Evolutionary conservation across 2,888 invertebrate genomes (phyloP).

Genomic region (Drosophila tripunctata): DNA sequence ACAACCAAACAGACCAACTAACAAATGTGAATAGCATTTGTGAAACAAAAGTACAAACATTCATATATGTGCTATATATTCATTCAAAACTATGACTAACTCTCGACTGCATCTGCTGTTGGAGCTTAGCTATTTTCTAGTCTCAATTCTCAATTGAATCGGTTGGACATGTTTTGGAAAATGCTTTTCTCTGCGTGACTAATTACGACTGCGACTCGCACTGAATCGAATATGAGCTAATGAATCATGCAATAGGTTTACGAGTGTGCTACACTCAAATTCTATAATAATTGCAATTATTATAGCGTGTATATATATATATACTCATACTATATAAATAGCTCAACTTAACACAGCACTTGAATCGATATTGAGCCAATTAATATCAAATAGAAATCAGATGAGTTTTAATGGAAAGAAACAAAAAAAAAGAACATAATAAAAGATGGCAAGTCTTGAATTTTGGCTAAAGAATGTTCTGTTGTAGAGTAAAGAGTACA

Average conservation of each 20-base stretch:
- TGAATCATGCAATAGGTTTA: slow-evolving; percentile 33
- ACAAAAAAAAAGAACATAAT: background rate
- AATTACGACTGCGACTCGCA: slow-evolving; percentile 27
- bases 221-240: slow-evolving; percentile 21
- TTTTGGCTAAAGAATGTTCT: background rate
- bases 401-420: slow-evolving; percentile 10
- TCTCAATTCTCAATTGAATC: background rate
- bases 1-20: slow-evolving; percentile 38
- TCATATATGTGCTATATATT: background rate
- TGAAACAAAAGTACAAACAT: slow-evolving; percentile 28
- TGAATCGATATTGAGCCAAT: slow-evolving; percentile 17
- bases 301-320: background rate
- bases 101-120: background rate
- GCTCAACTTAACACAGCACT: background rate
- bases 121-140: background rate
- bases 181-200: slow-evolving; percentile 39
- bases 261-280: background rate
- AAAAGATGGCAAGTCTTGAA: background rate
- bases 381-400: slow-evolving; percentile 1
- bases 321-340: background rate
- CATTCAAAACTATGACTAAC: slow-evolving; percentile 13
- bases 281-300: slow-evolving; percentile 22
- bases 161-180: slow-evolving; percentile 1
- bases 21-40: slow-evolving; percentile 23
- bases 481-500: too few species aligned